These are phyloP conservation scores for Vulpes ferrilata DNA, from an alignment of 2,113 vertebrate genomes.

Conservation along the genomic window DNA sequence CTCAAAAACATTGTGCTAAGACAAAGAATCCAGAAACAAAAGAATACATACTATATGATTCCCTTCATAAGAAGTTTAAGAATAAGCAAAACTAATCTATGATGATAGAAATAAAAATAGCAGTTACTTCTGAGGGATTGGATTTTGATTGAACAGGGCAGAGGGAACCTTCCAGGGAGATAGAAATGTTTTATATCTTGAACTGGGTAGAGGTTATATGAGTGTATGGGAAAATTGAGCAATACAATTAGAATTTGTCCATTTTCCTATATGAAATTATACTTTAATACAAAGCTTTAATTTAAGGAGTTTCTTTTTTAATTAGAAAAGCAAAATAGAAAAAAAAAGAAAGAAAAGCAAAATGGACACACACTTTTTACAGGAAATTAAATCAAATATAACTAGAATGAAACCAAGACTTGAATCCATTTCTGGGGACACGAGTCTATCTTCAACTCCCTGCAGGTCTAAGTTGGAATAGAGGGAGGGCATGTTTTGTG, in stretches of 20 bases:
- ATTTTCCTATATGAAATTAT: constrained; percentile 25
- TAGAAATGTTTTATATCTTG: neutral
- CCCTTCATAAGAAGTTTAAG: neutral
- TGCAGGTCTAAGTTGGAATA: neutral
- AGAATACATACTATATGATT: neutral
- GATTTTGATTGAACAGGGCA: neutral
- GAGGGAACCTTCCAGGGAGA: neutral
- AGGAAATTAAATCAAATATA: neutral
- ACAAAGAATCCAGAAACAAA: neutral
- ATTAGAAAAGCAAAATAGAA: constrained; percentile 43
- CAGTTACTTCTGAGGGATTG: neutral
- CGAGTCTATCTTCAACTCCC: neutral
- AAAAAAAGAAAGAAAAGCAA: neutral
- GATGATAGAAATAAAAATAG: neutral
- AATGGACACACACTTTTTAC: neutral
- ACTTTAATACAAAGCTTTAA: neutral
- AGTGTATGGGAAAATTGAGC: neutral
- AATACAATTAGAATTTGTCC: neutral
- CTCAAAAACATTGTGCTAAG: neutral
- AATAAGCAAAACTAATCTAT: neutral
- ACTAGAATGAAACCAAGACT: neutral
- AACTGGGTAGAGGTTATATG: neutral
- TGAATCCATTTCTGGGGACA: neutral
- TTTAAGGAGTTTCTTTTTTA: neutral
- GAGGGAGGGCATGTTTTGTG: neutral